Evolutionary conservation across 2,797 vertebrate genomes (phyloP).

Genomic region (Poliocrania exsul): DNA sequence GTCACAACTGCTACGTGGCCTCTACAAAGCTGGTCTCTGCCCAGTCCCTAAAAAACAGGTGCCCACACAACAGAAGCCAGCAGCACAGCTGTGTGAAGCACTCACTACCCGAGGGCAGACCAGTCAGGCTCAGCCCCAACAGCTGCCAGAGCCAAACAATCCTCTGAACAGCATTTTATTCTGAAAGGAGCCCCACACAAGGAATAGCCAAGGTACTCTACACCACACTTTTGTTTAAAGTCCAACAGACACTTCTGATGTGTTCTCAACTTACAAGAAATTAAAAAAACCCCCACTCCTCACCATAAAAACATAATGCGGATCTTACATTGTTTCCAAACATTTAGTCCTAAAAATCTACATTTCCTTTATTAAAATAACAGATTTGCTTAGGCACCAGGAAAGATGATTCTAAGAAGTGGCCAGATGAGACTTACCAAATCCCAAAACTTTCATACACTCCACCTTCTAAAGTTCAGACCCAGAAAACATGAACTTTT

Average conservation of each 20-base stretch:
- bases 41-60: neutral
- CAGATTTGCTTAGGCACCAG: neutral
- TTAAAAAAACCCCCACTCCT: accelerated
- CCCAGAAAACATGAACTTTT: neutral
- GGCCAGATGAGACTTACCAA: accelerated
- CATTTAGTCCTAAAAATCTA: neutral
- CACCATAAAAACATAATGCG: neutral
- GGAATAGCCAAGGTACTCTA: neutral
- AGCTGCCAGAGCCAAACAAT: neutral
- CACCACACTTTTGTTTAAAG: neutral
- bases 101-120: accelerated
- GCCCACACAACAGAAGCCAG: neutral
- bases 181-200: neutral
- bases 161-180: neutral
- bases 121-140: neutral
- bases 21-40: neutral
- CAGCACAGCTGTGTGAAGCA: neutral
- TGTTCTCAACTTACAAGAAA: neutral
- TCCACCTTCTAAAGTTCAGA: neutral
- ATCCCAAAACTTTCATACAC: neutral
- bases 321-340: neutral
- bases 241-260: neutral
- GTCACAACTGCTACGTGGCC: neutral
- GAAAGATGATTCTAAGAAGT: neutral
- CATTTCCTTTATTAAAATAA: neutral